These are phyloP conservation scores for Centropyge bicolor DNA, from an alignment of 2,797 vertebrate species.

Conservation along the genomic window DNA sequence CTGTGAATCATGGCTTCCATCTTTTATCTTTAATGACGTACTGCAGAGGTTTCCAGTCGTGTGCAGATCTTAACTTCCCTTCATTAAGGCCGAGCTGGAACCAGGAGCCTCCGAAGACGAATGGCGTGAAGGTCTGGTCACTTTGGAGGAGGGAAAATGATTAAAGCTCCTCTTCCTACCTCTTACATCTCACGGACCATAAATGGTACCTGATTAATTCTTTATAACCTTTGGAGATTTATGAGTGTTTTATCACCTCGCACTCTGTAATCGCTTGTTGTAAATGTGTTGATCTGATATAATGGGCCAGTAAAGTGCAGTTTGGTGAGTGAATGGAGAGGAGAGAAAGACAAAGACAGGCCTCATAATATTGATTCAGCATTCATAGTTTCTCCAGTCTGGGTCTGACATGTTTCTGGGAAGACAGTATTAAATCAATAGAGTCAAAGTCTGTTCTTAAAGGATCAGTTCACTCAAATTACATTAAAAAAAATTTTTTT, in stretches of 20 bases:
- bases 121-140: constrained; percentile 41
- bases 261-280: constrained; percentile 48
- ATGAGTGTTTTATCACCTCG: constrained; percentile 64
- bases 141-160: constrained; percentile 37
- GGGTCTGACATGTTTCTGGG: neutral
- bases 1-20: constrained; percentile 25
- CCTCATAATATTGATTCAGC: neutral
- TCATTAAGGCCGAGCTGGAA: constrained; percentile 41
- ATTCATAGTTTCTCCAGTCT: constrained; percentile 3
- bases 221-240: constrained; percentile 58
- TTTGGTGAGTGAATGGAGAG: constrained; percentile 35
- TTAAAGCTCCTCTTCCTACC: constrained; percentile 53
- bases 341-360: constrained; percentile 33
- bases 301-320: constrained; percentile 49
- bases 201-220: constrained; percentile 65
- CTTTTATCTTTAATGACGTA: constrained; percentile 42
- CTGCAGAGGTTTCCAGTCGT: constrained; percentile 23
- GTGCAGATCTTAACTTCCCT: constrained; percentile 32
- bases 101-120: constrained; percentile 42
- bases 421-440: constrained; percentile 2
- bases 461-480: neutral
- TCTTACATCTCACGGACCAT: constrained; percentile 59
- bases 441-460: neutral
- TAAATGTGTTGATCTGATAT: constrained; percentile 63
- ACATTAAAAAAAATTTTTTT: neutral